phyloP scores from a whole-genome alignment of 2,797 vertebrate genomes.

The Anabacerthia variegaticeps region DNA sequence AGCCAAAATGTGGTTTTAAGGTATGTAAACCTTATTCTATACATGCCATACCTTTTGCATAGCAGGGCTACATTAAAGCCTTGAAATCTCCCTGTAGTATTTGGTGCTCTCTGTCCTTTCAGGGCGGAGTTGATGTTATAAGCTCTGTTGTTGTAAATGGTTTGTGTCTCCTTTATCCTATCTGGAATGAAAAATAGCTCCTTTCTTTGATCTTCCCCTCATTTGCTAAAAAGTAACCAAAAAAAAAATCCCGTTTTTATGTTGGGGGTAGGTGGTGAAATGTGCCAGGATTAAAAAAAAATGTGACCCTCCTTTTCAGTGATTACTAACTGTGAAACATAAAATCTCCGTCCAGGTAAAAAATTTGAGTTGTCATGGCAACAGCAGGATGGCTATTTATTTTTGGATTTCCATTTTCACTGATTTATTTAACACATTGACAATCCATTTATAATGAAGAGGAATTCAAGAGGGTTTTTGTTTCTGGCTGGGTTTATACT shows the following conservation, averaged over 20 bases:
- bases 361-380: constrained; percentile 71
- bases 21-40: background rate
- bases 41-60: background rate
- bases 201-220: constrained; percentile 29
- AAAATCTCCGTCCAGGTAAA: constrained; percentile 76
- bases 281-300: background rate
- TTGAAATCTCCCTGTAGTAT: background rate
- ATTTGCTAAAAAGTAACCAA: constrained; percentile 31
- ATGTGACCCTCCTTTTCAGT: constrained; percentile 23
- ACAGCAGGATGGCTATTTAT: constrained; percentile 63
- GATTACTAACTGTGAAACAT: constrained; percentile 46
- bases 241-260: constrained; percentile 8
- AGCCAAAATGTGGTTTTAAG: background rate
- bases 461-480: constrained; percentile 54
- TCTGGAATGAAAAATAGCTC: constrained; percentile 39
- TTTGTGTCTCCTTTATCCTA: background rate
- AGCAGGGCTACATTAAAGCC: background rate
- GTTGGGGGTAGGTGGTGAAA: constrained; percentile 23
- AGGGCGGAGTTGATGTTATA: background rate
- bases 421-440: constrained; percentile 72
- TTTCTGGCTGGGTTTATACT: constrained; percentile 18
- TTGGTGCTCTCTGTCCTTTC: background rate
- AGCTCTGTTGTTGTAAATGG: background rate
- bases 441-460: constrained; percentile 65
- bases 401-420: constrained; percentile 69